Base-by-base conservation (phyloP, 1,140 invertebrate species). In the Drosophila bocki region DNA sequence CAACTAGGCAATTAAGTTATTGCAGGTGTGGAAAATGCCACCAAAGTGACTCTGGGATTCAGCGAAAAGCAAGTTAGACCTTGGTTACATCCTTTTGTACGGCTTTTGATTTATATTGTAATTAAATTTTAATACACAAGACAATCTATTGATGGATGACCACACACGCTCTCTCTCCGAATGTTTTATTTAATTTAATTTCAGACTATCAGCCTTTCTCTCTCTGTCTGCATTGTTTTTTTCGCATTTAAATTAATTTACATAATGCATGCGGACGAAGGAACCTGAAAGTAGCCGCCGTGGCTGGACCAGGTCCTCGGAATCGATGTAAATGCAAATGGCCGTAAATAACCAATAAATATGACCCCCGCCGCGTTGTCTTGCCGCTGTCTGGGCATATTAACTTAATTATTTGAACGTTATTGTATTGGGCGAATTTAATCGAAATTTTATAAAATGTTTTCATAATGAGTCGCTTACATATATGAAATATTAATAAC, bases 321-420 rank as follows among this genome's bases (percentile, higher is more conserved):
- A 68, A 63, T 70, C 64, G 50, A 62, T 78, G 75, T 78, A 63
- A 71, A 78, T 71, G 75, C 51, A 76, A 78, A 71, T 58, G 75
- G 57, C 64, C 58, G 61, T 78, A 78, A 78, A 78, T 78, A 71
- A 56, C 65, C 53, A 39, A 56, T 56, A 56, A 56, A 56, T 56
- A 39, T 17, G 13, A 7, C 0, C 39, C 56, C 17, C 17, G 37
- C 19, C 3, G 33, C n/a, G 57, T 13, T 12, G 17, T 17, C 59
- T 35, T 39, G 19, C 51, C 60, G 33, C 45, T 53, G 71, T 65
- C 42, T 44, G 63, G 53, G 58, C 51, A 78, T 78, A 78, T 78
- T 78, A 78, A 78, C 75, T 78, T 78, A 78, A 78, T 78, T 78
- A 78, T 76, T 78, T 78, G 57, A 62, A 58, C 74, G 42, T 61